These are phyloP conservation scores for Drosophila guanche DNA, from an alignment of 1,140 invertebrate genomes.

Conservation along the genomic window DNA sequence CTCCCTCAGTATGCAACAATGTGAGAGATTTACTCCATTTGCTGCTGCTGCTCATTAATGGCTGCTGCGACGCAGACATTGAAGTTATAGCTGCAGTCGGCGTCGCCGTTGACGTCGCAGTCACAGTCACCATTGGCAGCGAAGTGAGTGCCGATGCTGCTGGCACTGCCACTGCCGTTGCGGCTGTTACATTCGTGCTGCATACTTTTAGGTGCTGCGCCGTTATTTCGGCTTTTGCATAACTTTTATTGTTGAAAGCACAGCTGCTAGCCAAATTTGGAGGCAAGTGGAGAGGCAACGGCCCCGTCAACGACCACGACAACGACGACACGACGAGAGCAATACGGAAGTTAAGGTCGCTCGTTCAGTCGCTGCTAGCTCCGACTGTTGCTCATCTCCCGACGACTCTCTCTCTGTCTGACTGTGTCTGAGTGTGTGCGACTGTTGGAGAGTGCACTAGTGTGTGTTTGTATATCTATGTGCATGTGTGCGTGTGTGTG, in stretches of 20 bases:
- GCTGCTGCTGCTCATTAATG: slow-evolving; percentile 49
- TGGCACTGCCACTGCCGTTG: slow-evolving; percentile 3
- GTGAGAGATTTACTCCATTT: slow-evolving; percentile 16
- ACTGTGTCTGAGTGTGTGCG: slow-evolving; percentile 4
- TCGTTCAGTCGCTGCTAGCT: slow-evolving; percentile 18
- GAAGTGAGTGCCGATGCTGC: background rate
- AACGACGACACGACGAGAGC: slow-evolving; percentile 33
- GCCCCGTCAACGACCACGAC: slow-evolving; percentile 3
- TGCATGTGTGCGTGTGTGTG: slow-evolving; percentile 19
- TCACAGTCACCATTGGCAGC: slow-evolving; percentile 39
- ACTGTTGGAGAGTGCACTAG: background rate
- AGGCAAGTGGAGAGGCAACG: slow-evolving; percentile 32
- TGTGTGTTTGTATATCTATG: slow-evolving; percentile 20
- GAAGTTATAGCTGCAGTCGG: slow-evolving; percentile 18
- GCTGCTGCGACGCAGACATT: slow-evolving; percentile 39
- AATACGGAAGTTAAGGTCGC: slow-evolving; percentile 32
- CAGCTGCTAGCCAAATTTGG: slow-evolving; percentile 59
- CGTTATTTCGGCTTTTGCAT: slow-evolving; percentile 72
- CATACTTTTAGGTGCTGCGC: slow-evolving; percentile 65
- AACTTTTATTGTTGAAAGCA: slow-evolving; percentile 71
- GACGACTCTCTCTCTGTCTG: slow-evolving; percentile 24
- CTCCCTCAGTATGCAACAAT: background rate
- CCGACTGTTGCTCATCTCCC: slow-evolving; percentile 76
- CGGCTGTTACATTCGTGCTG: slow-evolving; percentile 34
- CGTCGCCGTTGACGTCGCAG: slow-evolving; percentile 10